phyloP scores from a whole-genome alignment of 2,888 invertebrate genomes.

The Epinotia brunnichana region DNA sequence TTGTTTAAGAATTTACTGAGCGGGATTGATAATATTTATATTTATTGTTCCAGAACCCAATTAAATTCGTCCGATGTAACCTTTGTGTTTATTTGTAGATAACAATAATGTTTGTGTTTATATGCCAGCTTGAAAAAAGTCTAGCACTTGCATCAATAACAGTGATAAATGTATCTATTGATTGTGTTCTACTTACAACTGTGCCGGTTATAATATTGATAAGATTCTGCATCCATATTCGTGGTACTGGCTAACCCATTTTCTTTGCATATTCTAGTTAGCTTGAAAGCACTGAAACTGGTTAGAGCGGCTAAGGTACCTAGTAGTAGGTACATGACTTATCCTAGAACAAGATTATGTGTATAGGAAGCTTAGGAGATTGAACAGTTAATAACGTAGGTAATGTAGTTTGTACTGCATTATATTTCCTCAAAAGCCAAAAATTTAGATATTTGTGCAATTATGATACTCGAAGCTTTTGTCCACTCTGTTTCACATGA shows the following conservation, averaged over 20 bases:
- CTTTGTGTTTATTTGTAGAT: constrained; percentile 9
- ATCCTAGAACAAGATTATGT: not conserved
- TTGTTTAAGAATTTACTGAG: not conserved
- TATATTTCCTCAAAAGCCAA: no score
- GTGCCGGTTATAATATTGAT: constrained; percentile 3
- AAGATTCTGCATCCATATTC: constrained; percentile 23
- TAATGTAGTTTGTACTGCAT: no score
- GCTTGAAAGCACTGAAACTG: constrained; percentile 12
- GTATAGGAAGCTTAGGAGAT: no score
- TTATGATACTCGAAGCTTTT: no score
- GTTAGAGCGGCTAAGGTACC: not conserved
- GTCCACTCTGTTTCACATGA: no score
- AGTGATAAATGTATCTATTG: constrained; percentile 8
- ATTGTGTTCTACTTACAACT: constrained; percentile 12
- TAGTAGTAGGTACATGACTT: not conserved
- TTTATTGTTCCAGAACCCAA: constrained; percentile 3
- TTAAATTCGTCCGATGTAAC: constrained; percentile 1
- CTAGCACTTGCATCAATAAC: not conserved
- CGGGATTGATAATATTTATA: not conserved
- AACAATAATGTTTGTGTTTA: constrained; percentile 1
- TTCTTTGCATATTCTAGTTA: constrained; percentile 8
- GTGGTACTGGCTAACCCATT: constrained; percentile 1
- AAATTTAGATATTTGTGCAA: no score
- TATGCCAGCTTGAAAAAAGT: not conserved
- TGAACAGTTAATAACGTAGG: not conserved